Evolutionary conservation across 2,113 vertebrate species (phyloP), one percentile per base, ranked within the genome.

Genomic region (Alosa alosa): DNA sequence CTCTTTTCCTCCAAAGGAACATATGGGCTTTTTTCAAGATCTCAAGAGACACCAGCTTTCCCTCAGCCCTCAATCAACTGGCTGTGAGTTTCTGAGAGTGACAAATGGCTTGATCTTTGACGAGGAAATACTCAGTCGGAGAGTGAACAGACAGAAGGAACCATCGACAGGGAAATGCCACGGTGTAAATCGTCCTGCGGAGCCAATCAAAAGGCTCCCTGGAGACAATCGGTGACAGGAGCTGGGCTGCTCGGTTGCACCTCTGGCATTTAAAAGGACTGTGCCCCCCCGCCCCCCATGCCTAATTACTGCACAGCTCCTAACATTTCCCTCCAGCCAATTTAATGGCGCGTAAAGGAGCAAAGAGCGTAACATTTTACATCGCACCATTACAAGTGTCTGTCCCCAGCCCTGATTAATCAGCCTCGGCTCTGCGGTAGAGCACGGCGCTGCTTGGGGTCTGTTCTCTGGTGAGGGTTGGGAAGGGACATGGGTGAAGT

Each of bases 341-440:
- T 68, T 25, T 31, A 68, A 68, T 31, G n/a, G n/a, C 0, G 64
- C 64, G n/a, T 68, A 11, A 9, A 68, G 64, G 64, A 68, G n/a
- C 64, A 68, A 68, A 68, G 64, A 68, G 64, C 64, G 13, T 68
- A 68, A 68, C 64, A 31, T 68, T 68, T 68, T 68, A 31, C 64
- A 68, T 68, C 64, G 64, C 64, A 68, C 31, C 64, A 68, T 68
- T 68, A 68, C 64, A 31, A 31, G 64, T 68, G 64, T 68, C 64
- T 68, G 64, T 68, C 64, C 13, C 64, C 64, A 68, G n/a, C n/a
- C 6, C n/a, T 68, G 64, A 68, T 68, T 68, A 68, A 68, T 31
- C 64, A 68, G 64, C 64, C 64, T 31, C 4, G n/a, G 64, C 64
- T 68, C 64, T 31, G n/a, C 9, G 64, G 7, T 22, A 60, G 55